Evolutionary conservation across 2,113 vertebrate species (phyloP), one percentile per base, ranked within the genome.

Genomic region (Lathamus discolor): DNA sequence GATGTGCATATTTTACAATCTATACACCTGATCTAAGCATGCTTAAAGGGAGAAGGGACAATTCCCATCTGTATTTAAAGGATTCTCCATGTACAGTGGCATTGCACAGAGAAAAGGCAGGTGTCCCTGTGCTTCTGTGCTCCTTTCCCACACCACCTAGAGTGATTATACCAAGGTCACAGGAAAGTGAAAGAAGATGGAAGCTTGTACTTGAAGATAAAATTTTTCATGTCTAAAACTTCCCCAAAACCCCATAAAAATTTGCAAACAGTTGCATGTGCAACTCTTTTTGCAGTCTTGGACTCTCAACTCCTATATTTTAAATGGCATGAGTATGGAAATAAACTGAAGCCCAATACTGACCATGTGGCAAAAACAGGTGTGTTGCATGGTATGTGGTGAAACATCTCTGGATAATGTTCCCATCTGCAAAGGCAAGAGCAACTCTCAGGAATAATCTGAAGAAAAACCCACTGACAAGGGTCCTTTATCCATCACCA

Each of bases 381-480:
- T 55, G 17, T 24, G 17, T 11, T 59, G 23, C 3, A 20, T 23
- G 20, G 19, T 11, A 44, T 0, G 0, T 6, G 7, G 14, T 54
- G 24, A 91, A 78, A 84, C 8, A 78, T 4, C 17, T 44, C 51
- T 61, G 48, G 43, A 27, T 39, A 57, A n/a, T 48, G 25, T 84
- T 59, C 35, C 37, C 33, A 39, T 25, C 28, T 76, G 27, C 35
- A 74, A 14, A 78, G 14, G 29, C 29, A 68, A 86, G 41, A 72
- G 7, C 35, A 92, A 59, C 41, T 69, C 23, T 41, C 6, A 57
- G 5, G 24, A 87, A 62, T 7, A 91, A 62, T 9, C 24, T 66
- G 39, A 75, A 78, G 51, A 86, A 84, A 84, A 79, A 86, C 1
- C 17, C 33, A 55, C 10, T 44, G 24, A 61, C 37, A 37, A 8